Evolutionary conservation across 2,797 vertebrate genomes (phyloP).

Genomic region (Ammospiza maritima): DNA sequence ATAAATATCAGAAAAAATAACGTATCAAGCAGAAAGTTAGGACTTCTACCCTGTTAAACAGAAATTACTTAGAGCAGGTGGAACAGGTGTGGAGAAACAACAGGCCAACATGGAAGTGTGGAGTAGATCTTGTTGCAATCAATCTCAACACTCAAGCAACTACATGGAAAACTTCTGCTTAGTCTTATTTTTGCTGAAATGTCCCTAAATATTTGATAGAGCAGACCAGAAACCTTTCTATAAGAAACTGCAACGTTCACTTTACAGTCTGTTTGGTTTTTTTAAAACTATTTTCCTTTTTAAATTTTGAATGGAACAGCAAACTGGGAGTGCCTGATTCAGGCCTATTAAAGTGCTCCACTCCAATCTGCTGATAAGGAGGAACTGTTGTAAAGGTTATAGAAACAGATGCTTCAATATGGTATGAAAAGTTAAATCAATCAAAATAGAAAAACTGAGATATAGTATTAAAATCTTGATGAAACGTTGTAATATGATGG

Average conservation of each 20-base stretch:
- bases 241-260: neutral
- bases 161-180: neutral
- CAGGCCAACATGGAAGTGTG: neutral
- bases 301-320: neutral
- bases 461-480: neutral
- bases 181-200: neutral
- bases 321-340: neutral
- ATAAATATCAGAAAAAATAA: neutral
- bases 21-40: neutral
- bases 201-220: neutral
- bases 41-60: neutral
- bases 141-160: neutral
- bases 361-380: neutral
- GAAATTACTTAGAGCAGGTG: neutral
- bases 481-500: neutral
- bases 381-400: neutral
- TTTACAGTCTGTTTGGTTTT: neutral
- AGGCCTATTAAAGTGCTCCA: neutral
- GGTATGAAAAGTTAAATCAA: neutral
- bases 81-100: neutral
- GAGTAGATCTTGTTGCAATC: neutral
- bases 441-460: neutral
- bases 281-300: neutral
- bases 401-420: neutral
- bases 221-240: neutral